phyloP scores from a whole-genome alignment of 2,113 vertebrate species.

The Rhynchomys soricoides region DNA sequence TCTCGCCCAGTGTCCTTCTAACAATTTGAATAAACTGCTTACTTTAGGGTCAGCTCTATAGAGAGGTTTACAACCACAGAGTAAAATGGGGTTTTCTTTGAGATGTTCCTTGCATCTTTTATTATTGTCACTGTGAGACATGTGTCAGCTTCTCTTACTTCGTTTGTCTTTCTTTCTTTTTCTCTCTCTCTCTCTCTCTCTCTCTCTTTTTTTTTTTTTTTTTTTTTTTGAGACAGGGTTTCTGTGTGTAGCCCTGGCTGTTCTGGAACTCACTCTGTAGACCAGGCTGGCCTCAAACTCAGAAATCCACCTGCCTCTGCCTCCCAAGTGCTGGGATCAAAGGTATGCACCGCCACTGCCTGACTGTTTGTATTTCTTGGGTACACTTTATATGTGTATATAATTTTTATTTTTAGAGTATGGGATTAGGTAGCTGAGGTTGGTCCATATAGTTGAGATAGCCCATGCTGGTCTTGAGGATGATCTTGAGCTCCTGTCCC shows the following conservation, averaged over 20 bases:
- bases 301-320: too few species aligned
- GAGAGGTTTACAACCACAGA: background rate
- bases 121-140: background rate
- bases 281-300: too few species aligned
- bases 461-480: background rate
- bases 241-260: too few species aligned
- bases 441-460: background rate
- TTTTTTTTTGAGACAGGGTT: too few species aligned
- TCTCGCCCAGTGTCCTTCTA: background rate
- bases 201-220: too few species aligned
- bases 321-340: too few species aligned
- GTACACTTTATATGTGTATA: background rate
- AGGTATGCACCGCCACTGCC: too few species aligned
- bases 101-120: background rate
- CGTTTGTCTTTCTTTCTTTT: background rate
- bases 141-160: background rate
- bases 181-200: too few species aligned
- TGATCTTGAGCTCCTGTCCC: background rate
- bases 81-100: background rate
- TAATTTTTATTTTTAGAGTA: background rate
- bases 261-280: too few species aligned
- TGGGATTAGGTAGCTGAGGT: background rate
- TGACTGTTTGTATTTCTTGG: slow-evolving; percentile 2
- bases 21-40: background rate
- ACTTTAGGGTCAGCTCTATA: background rate